A percentile compares a stretch with the other conserved stretches of the same genome.
Evolutionary conservation across 1,140 invertebrate species (phyloP).

Genomic region (Aphelinus atriplicis): DNA sequence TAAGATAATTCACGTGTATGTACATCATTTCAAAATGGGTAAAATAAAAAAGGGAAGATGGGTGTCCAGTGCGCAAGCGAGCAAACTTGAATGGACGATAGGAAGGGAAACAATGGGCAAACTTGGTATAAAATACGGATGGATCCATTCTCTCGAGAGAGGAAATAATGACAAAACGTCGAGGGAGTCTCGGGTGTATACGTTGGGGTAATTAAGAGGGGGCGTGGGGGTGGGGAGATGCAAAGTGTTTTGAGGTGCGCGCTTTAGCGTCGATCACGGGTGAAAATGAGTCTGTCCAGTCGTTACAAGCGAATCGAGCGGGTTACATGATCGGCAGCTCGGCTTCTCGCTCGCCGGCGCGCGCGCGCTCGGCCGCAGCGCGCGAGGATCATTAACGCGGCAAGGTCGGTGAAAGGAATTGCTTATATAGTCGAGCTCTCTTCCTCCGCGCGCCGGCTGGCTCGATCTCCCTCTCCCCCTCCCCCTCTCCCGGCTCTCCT

Average conservation of each 20-base stretch:
- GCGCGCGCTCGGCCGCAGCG: conserved; percentile 45
- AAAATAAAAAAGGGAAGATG: too few species aligned
- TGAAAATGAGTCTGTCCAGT: conserved; percentile 46
- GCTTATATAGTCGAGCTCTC: too few species aligned
- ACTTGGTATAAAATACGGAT: too few species aligned
- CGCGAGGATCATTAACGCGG: conserved; percentile 58
- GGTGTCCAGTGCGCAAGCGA: too few species aligned
- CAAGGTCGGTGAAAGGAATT: conserved; percentile 63
- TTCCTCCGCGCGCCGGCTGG: conserved; percentile 13
- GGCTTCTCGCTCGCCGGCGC: conserved; percentile 14
- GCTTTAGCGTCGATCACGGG: conserved; percentile 35
- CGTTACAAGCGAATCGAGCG: conserved; percentile 47
- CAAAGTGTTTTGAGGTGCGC: conserved; percentile 10
- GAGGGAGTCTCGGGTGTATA: too few species aligned
- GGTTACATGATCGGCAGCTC: conserved; percentile 44
- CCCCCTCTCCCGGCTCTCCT: conserved; percentile 34
- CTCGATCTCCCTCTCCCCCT: conserved; percentile 44
- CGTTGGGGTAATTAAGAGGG: not conserved
- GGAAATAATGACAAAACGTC: too few species aligned
- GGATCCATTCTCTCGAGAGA: too few species aligned
- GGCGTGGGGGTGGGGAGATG: not conserved
- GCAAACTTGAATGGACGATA: too few species aligned
- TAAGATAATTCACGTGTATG: too few species aligned
- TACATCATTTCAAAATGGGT: too few species aligned
- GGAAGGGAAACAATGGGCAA: too few species aligned